Evolutionary conservation across 2,113 vertebrate species (phyloP).

Genomic region (Lepus timidus): DNA sequence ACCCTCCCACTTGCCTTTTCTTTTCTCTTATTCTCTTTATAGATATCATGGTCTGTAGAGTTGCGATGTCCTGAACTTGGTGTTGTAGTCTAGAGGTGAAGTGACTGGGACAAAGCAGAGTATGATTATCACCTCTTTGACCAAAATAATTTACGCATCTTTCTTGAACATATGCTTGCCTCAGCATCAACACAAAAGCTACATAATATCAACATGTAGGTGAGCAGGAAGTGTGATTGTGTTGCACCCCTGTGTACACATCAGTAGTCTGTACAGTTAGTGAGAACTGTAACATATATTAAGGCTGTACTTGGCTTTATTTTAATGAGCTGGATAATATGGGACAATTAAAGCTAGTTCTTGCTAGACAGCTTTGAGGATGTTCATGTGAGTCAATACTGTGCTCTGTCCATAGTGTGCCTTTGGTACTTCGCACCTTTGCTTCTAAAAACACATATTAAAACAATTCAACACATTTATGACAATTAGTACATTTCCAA

Average conservation of each 20-base stretch:
- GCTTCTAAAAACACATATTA: neutral
- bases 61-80: neutral
- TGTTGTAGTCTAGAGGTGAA: neutral
- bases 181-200: neutral
- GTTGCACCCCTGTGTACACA: neutral
- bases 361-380: neutral
- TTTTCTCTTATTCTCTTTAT: neutral
- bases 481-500: neutral
- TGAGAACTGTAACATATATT: neutral
- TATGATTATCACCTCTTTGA: neutral
- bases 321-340: neutral
- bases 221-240: neutral
- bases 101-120: neutral
- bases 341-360: slow-evolving; percentile 1
- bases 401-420: neutral
- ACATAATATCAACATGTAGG: neutral
- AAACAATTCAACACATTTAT: neutral
- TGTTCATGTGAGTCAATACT: neutral
- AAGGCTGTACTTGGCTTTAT: neutral
- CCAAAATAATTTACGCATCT: neutral
- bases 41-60: neutral
- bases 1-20: rapidly evolving
- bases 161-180: neutral
- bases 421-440: slow-evolving; percentile 39
- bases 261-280: neutral